phyloP scores from a whole-genome alignment of 2,113 vertebrate species.

The Aptenodytes forsteri region DNA sequence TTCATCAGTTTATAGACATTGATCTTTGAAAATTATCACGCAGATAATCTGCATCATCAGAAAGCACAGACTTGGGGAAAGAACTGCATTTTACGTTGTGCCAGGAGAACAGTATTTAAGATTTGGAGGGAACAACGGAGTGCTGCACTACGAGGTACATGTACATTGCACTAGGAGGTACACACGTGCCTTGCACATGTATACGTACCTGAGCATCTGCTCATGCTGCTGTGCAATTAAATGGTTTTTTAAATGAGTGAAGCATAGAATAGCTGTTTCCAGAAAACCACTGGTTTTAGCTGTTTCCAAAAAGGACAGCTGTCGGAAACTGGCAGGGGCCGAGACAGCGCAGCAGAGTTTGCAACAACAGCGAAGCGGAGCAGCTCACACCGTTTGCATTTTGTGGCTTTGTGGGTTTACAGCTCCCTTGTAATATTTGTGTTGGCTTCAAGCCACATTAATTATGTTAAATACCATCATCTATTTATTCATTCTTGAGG shows the following conservation, averaged over 20 bases:
- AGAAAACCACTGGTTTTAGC: not conserved
- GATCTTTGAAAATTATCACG: not conserved
- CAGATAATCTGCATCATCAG: not conserved
- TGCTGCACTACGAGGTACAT: fast-evolving
- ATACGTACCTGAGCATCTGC: no score
- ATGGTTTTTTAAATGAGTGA: not conserved
- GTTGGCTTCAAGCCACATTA: not conserved
- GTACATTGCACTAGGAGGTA: fast-evolving
- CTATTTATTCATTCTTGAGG: not conserved
- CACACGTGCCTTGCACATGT: fast-evolving
- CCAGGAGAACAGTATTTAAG: not conserved
- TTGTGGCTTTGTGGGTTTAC: not conserved
- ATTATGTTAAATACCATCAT: not conserved
- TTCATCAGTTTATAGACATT: not conserved
- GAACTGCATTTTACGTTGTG: not conserved
- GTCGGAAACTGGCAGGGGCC: not conserved
- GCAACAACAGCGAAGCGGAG: not conserved
- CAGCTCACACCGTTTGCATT: not conserved
- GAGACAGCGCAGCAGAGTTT: fast-evolving
- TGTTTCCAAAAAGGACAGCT: not conserved
- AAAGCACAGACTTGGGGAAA: not conserved
- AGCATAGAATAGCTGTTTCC: not conserved
- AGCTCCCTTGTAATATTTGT: not conserved
- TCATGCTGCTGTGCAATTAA: no score
- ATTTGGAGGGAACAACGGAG: not conserved